phyloP scores from a whole-genome alignment of 1,140 invertebrate species.

The Dendroctonus ponderosae region DNA sequence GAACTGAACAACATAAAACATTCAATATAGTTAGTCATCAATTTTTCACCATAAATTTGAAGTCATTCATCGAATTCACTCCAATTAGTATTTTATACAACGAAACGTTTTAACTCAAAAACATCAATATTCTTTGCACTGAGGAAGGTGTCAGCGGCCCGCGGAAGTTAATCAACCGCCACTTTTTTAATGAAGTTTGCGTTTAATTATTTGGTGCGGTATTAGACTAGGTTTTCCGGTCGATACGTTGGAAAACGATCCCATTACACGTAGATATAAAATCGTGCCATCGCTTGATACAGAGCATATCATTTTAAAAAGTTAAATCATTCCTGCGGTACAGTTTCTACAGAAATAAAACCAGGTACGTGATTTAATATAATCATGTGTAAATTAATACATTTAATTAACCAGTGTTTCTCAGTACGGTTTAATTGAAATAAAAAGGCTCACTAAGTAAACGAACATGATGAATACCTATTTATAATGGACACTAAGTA shows the following conservation, averaged over 20 bases:
- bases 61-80: background rate
- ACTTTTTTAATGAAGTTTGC: constrained; percentile 10
- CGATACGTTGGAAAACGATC: constrained; percentile 7
- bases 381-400: background rate
- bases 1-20: constrained; percentile 2
- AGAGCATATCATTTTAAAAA: too few species aligned
- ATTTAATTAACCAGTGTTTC: background rate
- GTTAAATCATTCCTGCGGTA: background rate
- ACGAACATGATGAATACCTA: too few species aligned
- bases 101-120: background rate
- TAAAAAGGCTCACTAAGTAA: too few species aligned
- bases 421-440: background rate
- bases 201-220: constrained; percentile 6
- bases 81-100: background rate
- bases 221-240: constrained; percentile 9
- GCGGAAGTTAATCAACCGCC: constrained; percentile 3
- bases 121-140: background rate
- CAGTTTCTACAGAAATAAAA: background rate
- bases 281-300: background rate
- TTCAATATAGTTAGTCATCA: constrained; percentile 1
- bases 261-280: constrained; percentile 8
- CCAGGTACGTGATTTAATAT: constrained; percentile 1
- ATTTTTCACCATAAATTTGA: background rate
- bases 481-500: too few species aligned
- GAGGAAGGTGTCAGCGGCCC: background rate